These are phyloP conservation scores for Caranx melampygus DNA, from an alignment of 2,113 vertebrate species.

Conservation along the genomic window DNA sequence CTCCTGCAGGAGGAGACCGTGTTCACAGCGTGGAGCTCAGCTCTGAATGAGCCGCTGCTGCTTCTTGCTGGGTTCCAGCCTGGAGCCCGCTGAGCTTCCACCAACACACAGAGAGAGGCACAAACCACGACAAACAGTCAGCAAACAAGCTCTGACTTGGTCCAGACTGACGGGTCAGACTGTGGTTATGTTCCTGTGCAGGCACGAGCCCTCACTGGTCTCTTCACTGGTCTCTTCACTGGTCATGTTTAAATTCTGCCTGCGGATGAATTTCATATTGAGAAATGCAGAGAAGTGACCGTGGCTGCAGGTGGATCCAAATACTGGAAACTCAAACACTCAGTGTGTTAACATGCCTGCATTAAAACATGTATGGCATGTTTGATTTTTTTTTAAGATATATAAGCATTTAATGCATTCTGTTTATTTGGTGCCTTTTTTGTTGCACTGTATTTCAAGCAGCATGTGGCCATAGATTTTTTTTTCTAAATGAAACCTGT, in stretches of 20 bases:
- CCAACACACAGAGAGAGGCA: not conserved
- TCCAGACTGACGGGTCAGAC: not conserved
- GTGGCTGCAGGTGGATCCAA: not conserved
- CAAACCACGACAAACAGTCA: not conserved
- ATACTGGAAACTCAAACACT: not conserved
- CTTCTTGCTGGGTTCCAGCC: constrained; percentile 18
- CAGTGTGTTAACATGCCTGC: not conserved
- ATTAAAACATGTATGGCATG: not conserved
- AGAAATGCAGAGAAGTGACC: not conserved
- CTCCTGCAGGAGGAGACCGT: not conserved
- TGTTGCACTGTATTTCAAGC: not conserved
- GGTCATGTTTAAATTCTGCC: not conserved
- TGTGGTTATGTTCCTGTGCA: not conserved
- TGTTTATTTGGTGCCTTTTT: not conserved
- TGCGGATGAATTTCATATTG: not conserved
- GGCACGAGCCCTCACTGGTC: not conserved
- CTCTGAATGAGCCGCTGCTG: not conserved
- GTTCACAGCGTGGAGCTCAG: constrained; percentile 16
- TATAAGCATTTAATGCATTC: not conserved
- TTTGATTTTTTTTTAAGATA: not conserved
- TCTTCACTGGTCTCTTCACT: not conserved
- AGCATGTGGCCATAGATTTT: not conserved
- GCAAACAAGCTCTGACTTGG: not conserved
- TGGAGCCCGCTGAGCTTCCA: constrained; percentile 9
- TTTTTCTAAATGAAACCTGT: not conserved